Evolutionary conservation across 2,797 vertebrate species (phyloP), one percentile per base, ranked within the genome.

Genomic region (Pseudopleuronectes americanus): DNA sequence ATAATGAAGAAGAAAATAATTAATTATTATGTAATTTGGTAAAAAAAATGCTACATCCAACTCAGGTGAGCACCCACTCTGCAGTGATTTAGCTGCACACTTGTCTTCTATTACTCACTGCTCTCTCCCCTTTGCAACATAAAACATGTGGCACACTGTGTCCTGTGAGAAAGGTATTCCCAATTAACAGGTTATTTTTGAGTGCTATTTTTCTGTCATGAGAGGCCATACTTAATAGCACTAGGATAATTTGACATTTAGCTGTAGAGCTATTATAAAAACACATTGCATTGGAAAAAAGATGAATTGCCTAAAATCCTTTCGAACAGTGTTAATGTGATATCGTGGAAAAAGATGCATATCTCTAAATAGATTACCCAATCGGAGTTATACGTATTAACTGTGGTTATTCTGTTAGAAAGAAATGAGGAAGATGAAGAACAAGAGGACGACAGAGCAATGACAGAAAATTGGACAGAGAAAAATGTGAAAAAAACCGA

Each of bases 161-260:
- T 58, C 55, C 61, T 28, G n/a, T 52, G 45, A 51, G 16, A 57
- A 16, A 52, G 43, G 23, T 36, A 63, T 47, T 69, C 28, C 23
- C 52, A 54, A n/a, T n/a, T 60, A 74, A 28, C 62, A 59, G 59
- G 22, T 52, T 48, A 57, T 41, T 43, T 58, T 55, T 26, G 7
- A 70, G 38, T 8, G 2, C n/a, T 12, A 9, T 22, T 48, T 48
- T 45, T 45, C 41, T 45, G 41, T 45, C 41, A 48, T n/a, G 68
- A 68, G 43, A 22, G 41, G 13, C 26, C 28, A 24, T 19, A 62
- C 36, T 28, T 64, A 58, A 48, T 17, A 12, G 8, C 45, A 67
- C 52, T 64, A 2, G 75, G 57, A 71, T 72, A 13, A 80, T 59
- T 5, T 75, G 72, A 81, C 70, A 68, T 77, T 78, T 70, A 64